Conservation (phyloP, 1,140 invertebrate species). For the Drosophila watanabei region DNA sequence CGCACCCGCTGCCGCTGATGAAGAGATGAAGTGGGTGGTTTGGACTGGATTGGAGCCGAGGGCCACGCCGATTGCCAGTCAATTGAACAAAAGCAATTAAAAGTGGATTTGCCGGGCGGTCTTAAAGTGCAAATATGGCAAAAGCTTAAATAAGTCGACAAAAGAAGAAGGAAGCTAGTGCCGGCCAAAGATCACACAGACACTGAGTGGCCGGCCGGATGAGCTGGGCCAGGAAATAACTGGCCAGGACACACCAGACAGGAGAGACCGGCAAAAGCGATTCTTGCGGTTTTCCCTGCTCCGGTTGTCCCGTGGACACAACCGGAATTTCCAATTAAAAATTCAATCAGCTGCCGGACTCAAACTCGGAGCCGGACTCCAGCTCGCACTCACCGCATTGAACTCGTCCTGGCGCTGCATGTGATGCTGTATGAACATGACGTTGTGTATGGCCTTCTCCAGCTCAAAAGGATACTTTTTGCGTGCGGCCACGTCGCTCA, state of each 20-base stretch:
- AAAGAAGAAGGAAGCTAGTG: conserved; percentile 31
- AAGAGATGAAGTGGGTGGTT: conserved; percentile 35
- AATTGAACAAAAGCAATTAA: conserved; percentile 85
- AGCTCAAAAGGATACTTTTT: conserved; percentile 96
- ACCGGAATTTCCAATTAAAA: conserved; percentile 83
- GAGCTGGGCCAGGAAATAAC: conserved; percentile 11
- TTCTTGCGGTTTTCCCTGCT: conserved; percentile 67
- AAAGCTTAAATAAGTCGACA: conserved; percentile 76
- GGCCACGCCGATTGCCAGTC: conserved; percentile 69
- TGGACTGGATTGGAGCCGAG: conserved; percentile 6
- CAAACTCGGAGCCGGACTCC: neutral
- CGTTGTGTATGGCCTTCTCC: conserved; percentile 97
- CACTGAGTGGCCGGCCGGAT: conserved; percentile 16
- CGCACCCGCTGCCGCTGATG: conserved; percentile 22
- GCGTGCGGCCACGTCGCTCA: conserved; percentile 91
- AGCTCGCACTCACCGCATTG: conserved; percentile 90
- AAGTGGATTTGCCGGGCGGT: conserved; percentile 74
- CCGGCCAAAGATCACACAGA: conserved; percentile 13
- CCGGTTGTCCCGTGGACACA: conserved; percentile 43
- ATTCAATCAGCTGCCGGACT: conserved; percentile 74
- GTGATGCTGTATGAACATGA: conserved; percentile 98
- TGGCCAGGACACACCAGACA: conserved; percentile 12
- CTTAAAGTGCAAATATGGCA: conserved; percentile 77
- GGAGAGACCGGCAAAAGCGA: conserved; percentile 39
- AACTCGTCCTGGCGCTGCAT: conserved; percentile 97